Evolutionary conservation across 2,888 invertebrate genomes (phyloP).

Genomic region (Coelopa pilipes): DNA sequence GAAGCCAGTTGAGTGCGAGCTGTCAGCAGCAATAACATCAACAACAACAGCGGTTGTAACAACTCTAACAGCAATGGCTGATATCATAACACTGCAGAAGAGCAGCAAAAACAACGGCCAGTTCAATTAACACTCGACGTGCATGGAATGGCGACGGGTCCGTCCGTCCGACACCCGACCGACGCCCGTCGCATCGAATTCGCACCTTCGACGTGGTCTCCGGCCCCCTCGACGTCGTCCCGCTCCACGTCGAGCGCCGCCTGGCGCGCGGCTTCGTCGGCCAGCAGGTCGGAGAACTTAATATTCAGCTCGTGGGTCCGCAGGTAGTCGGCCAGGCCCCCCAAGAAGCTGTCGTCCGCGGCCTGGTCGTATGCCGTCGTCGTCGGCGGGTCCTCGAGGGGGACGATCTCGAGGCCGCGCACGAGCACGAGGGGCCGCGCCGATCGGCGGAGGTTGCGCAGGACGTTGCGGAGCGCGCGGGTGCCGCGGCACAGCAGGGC

Average conservation of each 20-base stretch:
- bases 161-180: too few relatives aligned
- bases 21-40: not conserved
- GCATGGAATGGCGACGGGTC: too few relatives aligned
- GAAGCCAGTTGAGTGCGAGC: constrained; percentile 13
- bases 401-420: constrained; percentile 64
- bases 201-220: constrained; percentile 43
- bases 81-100: too few relatives aligned
- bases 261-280: constrained; percentile 46
- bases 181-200: constrained; percentile 7
- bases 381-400: constrained; percentile 36
- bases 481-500: constrained; percentile 69
- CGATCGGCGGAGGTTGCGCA: constrained; percentile 69
- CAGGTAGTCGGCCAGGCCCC: constrained; percentile 73
- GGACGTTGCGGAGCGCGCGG: constrained; percentile 68
- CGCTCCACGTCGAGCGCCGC: constrained; percentile 44
- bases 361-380: not conserved
- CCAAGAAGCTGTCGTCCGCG: constrained; percentile 61
- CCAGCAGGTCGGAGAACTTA: constrained; percentile 75
- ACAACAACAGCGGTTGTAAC: constrained; percentile 7
- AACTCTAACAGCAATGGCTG: not conserved
- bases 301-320: constrained; percentile 79
- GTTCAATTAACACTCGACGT: too few relatives aligned
- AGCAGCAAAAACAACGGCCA: too few relatives aligned
- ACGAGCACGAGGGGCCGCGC: constrained; percentile 59
- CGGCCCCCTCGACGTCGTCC: constrained; percentile 33